Evolutionary conservation across 2,888 invertebrate species (phyloP), one percentile per base, ranked within the genome.

Genomic region (Conchocele bisecta): DNA sequence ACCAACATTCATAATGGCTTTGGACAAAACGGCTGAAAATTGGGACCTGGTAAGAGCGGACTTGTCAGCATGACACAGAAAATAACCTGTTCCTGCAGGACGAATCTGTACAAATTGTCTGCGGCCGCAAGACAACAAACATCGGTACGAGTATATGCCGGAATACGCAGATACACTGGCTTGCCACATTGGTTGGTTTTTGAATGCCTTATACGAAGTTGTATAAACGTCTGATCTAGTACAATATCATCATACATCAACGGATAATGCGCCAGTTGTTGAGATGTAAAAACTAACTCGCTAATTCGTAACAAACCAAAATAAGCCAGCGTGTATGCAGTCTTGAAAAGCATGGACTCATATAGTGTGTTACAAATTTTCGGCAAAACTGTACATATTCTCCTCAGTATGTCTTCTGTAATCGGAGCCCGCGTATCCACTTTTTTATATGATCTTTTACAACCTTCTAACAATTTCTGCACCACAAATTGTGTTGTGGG

Each of bases 251-350:
- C 11, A 7, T 26, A 2, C 39, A 26, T 15, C 4, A 60, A 26
- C 1, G 33, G 60, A 24, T 39, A 24, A 24, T 50, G 17, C 15
- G 48, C 24, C 15, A 39, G 24, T 5, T 17, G 6, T 22, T 48
- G 37, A n/a, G 22, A 17, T 7, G 35, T 50, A 13, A 6, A 28
- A 26, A 50, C 50, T 28, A 60, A 17, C 29, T 60, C 60, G 5
- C 60, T 24, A 9, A 50, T 26, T 26, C 60, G 9, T 13, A 60
- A 39, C 4, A 60, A 20, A 35, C 50, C 60, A 39, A 39, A 60
- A 50, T 22, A 39, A 5, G 48, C 60, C 13, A 39, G n/a, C n/a
- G 39, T 35, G 41, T 17, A 60, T 2, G 60, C 60, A n/a, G 60
- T 33, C n/a, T 39, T 33, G 29, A 60, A 60, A 1, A 59, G 24